A percentile compares a stretch with the other conserved stretches of the same genome.
These are phyloP conservation scores for Microcebus ravelobensis DNA, from an alignment of 2,113 vertebrate species.

Conservation along the genomic window DNA sequence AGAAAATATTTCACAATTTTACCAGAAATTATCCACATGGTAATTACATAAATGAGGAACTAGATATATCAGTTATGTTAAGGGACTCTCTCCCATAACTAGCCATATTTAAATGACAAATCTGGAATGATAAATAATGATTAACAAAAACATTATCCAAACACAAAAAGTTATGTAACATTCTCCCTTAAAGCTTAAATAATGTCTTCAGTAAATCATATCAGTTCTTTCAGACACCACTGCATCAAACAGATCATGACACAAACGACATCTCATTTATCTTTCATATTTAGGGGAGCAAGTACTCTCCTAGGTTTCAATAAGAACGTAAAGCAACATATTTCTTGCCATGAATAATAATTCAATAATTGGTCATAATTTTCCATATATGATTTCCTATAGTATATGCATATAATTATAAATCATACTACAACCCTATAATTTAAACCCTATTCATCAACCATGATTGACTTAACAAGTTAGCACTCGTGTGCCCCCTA, in stretches of 20 bases:
- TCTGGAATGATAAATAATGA: neutral
- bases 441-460: conserved; percentile 38
- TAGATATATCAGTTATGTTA: neutral
- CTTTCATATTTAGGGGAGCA: neutral
- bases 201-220: neutral
- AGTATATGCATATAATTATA: neutral
- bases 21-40: neutral
- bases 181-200: neutral
- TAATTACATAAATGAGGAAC: neutral
- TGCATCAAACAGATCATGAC: neutral
- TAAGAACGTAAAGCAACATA: neutral
- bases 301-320: neutral
- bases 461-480: conserved; percentile 52
- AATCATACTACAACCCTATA: neutral
- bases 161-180: neutral
- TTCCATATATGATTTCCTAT: neutral
- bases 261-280: neutral
- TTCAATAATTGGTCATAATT: neutral
- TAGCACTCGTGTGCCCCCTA: conserved; percentile 71
- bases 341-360: conserved; percentile 5
- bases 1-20: conserved; percentile 32
- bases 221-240: neutral
- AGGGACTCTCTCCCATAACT: neutral
- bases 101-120: neutral
- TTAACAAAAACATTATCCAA: conserved; percentile 8